Evolutionary conservation across 2,888 invertebrate species (phyloP).

Genomic region (Oscheius myriophilus): DNA sequence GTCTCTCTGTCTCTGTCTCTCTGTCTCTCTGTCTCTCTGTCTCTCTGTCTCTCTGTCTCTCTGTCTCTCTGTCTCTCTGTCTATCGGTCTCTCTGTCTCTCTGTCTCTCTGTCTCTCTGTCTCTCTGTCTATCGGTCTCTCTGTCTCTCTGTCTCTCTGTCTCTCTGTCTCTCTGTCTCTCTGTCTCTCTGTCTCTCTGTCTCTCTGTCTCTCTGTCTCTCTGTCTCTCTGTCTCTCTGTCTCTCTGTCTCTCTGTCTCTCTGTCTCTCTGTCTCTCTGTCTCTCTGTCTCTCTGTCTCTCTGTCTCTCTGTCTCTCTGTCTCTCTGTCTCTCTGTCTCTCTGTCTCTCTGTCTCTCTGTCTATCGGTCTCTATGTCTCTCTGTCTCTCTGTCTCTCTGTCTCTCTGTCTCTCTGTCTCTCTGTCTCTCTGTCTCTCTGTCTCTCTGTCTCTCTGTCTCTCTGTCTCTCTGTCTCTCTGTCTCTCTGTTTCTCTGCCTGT

Average conservation of each 20-base stretch:
- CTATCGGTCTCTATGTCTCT: neutral
- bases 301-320: neutral
- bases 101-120: too few species aligned
- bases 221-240: neutral
- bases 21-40: too few species aligned
- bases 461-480: neutral
- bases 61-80: too few species aligned
- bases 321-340: neutral
- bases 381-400: neutral
- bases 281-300: neutral
- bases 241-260: neutral
- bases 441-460: neutral
- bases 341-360: too few species aligned
- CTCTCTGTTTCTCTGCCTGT: neutral
- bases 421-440: neutral
- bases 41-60: too few species aligned
- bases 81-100: too few species aligned
- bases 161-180: too few species aligned
- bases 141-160: too few species aligned
- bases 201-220: too few species aligned
- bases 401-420: neutral
- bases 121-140: too few species aligned
- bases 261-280: neutral
- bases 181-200: too few species aligned
- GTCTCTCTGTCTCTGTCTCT: too few species aligned